Evolutionary conservation across 2,888 invertebrate species (phyloP), one percentile per base, ranked within the genome.

Genomic region (Theretra japonica): DNA sequence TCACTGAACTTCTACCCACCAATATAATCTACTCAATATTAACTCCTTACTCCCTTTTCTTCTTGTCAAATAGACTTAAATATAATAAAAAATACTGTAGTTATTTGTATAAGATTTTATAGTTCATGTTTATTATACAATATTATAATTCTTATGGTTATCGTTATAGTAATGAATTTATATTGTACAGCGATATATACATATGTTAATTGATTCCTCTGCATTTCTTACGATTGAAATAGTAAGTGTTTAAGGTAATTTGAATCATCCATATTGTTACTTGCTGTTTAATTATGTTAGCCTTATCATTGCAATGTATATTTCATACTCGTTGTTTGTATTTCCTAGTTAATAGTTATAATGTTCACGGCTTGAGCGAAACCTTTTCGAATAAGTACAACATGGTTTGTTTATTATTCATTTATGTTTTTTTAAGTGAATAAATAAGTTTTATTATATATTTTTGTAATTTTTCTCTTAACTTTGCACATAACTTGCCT

Each of bases 381-480:
- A 48, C 23, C 19, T 30, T 30, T 17, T 48, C 23, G 8, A 17
- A 25, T 23, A 23, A 65, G 23, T 41, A 41, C 15, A 23, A 65
- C 11, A 15, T 41, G 23, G 41, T 15, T 41, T n/a, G n/a, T 60
- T 62, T 62, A 21, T 65, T 48, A 65, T 65, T 65, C 23, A 65
- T 65, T 65, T 65, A 65, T 58, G 56, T 57, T 57, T 69, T 68
- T 30, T 28, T 0, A 33, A 5, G 4, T 71, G 71, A 65, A 65
- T 71, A 62, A 71, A 56, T 23, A 53, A n/a, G n/a, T 25, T 69
- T 50, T 68, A 69, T 28, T 30, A 56, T 56, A n/a, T 28, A 69
- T n/a, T n/a, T 53, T 56, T 2, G 2, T 15, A 19, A 2, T 21
- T 15, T 30, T 56, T 53, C 11, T 23, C 41, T 15, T 11, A 3